A percentile compares a stretch with the other conserved stretches of the same genome.
Conservation (phyloP, 2,113 vertebrate genomes). For the Urocolius indicus region DNA sequence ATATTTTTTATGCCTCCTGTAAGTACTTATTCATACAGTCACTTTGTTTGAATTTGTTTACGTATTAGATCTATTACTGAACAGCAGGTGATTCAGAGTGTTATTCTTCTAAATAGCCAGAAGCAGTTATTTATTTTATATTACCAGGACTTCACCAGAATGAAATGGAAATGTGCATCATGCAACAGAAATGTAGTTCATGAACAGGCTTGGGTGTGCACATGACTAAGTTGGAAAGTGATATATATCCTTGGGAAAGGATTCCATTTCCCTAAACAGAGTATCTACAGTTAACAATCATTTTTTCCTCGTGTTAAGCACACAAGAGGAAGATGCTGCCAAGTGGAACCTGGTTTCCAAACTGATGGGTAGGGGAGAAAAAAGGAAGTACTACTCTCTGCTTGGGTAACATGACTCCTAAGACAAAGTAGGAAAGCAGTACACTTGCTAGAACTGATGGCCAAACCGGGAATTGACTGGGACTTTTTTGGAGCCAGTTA, state of each 20-base stretch:
- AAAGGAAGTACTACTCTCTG: neutral
- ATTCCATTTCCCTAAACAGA: slow-evolving; percentile 50
- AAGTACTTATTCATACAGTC: neutral
- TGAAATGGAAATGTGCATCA: slow-evolving; percentile 56
- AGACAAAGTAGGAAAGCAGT: neutral
- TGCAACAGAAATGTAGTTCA: slow-evolving; percentile 63
- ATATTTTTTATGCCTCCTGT: neutral
- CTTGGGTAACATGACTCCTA: neutral
- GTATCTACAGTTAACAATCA: slow-evolving; percentile 51
- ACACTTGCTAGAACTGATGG: neutral
- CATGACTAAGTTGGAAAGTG: slow-evolving; percentile 54
- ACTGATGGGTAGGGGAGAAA: neutral
- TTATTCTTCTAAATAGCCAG: neutral
- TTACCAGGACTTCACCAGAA: slow-evolving; percentile 51
- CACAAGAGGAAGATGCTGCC: slow-evolving; percentile 20
- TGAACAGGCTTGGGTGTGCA: slow-evolving; percentile 61
- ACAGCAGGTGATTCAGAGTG: slow-evolving; percentile 2
- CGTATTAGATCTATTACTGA: neutral
- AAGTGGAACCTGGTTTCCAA: slow-evolving; percentile 30
- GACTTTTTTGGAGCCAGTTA: neutral
- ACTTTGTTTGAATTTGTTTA: neutral
- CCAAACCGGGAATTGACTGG: neutral
- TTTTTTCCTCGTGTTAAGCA: slow-evolving; percentile 42
- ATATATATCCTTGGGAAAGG: slow-evolving; percentile 34
- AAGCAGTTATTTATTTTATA: slow-evolving; percentile 17